Evolutionary conservation across 2,113 vertebrate genomes (phyloP).

Genomic region (Xenotilapia caudafasciata): DNA sequence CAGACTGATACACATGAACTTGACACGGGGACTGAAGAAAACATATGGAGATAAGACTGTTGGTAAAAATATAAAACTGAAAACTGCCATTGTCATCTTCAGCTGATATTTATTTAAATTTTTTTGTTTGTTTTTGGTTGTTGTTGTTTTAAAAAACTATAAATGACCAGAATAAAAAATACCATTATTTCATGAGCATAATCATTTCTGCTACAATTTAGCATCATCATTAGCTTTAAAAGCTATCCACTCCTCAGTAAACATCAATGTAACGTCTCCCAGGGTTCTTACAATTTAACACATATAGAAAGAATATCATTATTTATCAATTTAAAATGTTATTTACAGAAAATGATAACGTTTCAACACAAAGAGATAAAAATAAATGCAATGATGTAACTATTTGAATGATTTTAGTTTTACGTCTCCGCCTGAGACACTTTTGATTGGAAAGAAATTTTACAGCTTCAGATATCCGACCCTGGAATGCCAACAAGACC

Average conservation of each 20-base stretch:
- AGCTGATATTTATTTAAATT: neutral
- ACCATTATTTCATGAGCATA: neutral
- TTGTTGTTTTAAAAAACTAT: neutral
- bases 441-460: neutral
- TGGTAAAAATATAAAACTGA: neutral
- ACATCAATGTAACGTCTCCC: fast-evolving
- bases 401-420: neutral
- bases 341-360: neutral
- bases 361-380: neutral
- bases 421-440: neutral
- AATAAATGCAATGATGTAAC: neutral
- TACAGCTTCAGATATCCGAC: neutral
- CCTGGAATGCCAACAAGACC: neutral
- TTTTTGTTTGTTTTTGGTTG: neutral
- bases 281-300: neutral
- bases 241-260: neutral
- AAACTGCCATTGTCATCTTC: neutral
- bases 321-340: neutral
- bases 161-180: neutral
- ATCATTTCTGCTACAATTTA: neutral
- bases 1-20: neutral
- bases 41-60: neutral
- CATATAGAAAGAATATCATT: neutral
- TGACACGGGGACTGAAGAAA: neutral
- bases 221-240: neutral